Evolutionary conservation across 2,888 invertebrate species (phyloP).

Genomic region (Noctua pronuba): DNA sequence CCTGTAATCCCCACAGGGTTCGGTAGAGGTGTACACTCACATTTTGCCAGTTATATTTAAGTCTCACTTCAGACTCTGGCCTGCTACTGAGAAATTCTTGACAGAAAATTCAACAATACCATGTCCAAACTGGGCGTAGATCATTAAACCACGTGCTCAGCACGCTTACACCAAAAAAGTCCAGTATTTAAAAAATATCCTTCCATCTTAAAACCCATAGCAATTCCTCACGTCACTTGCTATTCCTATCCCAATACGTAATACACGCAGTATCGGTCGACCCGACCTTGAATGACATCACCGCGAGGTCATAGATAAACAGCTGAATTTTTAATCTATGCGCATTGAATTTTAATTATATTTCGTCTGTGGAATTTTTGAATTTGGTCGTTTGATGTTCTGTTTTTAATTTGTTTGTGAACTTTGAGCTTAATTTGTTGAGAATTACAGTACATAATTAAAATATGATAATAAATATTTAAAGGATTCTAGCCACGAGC

Average conservation of each 20-base stretch:
- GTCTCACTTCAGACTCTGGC: background rate
- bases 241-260: constrained; percentile 44
- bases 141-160: background rate
- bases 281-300: constrained; percentile 71
- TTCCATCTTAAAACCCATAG: constrained; percentile 1
- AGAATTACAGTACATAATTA: background rate
- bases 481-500: background rate
- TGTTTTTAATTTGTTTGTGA: constrained; percentile 15
- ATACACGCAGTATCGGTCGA: constrained; percentile 38
- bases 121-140: background rate
- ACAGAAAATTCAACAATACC: background rate
- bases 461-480: background rate
- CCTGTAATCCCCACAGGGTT: background rate
- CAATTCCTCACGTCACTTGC: constrained; percentile 42
- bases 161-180: background rate
- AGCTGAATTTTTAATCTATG: constrained; percentile 65
- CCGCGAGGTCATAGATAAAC: constrained; percentile 62
- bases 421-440: constrained; percentile 17
- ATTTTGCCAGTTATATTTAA: background rate
- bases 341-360: constrained; percentile 59
- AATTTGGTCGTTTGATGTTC: constrained; percentile 17
- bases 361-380: constrained; percentile 43
- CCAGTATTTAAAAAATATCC: background rate
- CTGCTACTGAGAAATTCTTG: background rate
- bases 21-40: background rate